Evolutionary conservation across 2,888 invertebrate genomes (phyloP).

Genomic region (Himalopsyche kuldschensis): DNA sequence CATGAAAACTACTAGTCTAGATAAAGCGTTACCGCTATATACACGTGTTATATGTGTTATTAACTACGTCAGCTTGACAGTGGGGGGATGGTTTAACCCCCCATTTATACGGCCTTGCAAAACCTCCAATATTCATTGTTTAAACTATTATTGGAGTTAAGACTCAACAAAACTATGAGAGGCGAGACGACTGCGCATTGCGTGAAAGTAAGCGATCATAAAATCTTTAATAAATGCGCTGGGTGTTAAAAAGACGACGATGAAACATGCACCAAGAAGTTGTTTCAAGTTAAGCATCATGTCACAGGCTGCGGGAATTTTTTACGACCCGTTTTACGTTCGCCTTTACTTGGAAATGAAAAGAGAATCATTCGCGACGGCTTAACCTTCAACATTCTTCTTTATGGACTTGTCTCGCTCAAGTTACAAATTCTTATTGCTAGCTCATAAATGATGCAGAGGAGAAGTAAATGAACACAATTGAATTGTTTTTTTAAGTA

Average conservation of each 20-base stretch:
- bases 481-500: too few species aligned
- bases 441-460: neutral
- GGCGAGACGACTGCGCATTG: neutral
- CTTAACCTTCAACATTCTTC: neutral
- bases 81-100: too few species aligned
- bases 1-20: too few species aligned
- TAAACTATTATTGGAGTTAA: neutral
- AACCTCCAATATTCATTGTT: neutral
- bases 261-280: neutral
- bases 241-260: neutral
- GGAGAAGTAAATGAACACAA: too few species aligned
- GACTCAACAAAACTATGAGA: too few species aligned
- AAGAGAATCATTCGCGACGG: neutral
- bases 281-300: neutral
- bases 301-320: constrained; percentile 7
- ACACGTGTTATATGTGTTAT: too few species aligned
- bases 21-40: too few species aligned
- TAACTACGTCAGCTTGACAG: too few species aligned
- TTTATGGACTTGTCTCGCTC: neutral
- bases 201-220: neutral
- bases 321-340: constrained; percentile 16
- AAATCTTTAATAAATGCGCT: neutral
- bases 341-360: neutral
- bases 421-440: neutral
- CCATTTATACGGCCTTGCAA: too few species aligned